phyloP scores from a whole-genome alignment of 1,140 invertebrate genomes.

The Babylonia areolata region DNA sequence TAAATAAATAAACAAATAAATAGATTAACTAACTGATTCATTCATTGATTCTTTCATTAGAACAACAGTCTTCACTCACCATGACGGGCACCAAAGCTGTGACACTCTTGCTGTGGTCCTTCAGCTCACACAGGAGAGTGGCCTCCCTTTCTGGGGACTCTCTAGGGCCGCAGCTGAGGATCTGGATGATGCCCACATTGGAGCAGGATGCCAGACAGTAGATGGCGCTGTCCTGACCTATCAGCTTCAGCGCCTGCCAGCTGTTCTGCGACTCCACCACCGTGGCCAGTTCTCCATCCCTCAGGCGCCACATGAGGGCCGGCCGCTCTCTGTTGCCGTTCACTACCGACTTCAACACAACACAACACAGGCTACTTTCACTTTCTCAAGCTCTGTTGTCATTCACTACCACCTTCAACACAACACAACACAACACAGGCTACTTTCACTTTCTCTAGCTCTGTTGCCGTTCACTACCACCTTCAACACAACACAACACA shows the following conservation, averaged over 20 bases:
- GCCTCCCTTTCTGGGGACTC: conserved; percentile 38
- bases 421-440: no score
- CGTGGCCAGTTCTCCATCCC: conserved; percentile 5
- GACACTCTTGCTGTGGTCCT: conserved; percentile 52
- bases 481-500: no score
- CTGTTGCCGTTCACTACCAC: no score
- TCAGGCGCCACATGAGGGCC: conserved; percentile 15
- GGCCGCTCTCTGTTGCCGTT: conserved; percentile 12
- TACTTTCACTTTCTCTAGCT: no score
- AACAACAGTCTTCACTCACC: no score
- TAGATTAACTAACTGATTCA: no score
- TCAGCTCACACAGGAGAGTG: conserved; percentile 46
- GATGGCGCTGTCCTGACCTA: background rate
- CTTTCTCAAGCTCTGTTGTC: no score
- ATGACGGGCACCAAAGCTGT: conserved; percentile 42
- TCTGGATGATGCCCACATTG: background rate
- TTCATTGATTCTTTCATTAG: no score
- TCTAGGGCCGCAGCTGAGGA: conserved; percentile 43
- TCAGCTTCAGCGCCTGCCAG: conserved; percentile 22
- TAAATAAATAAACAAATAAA: no score
- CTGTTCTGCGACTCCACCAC: background rate
- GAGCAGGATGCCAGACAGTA: conserved; percentile 18
- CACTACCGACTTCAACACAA: background rate
- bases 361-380: background rate
- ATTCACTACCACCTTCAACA: no score